Evolutionary conservation across 2,113 vertebrate genomes (phyloP).

Genomic region (Albula glossodonta): DNA sequence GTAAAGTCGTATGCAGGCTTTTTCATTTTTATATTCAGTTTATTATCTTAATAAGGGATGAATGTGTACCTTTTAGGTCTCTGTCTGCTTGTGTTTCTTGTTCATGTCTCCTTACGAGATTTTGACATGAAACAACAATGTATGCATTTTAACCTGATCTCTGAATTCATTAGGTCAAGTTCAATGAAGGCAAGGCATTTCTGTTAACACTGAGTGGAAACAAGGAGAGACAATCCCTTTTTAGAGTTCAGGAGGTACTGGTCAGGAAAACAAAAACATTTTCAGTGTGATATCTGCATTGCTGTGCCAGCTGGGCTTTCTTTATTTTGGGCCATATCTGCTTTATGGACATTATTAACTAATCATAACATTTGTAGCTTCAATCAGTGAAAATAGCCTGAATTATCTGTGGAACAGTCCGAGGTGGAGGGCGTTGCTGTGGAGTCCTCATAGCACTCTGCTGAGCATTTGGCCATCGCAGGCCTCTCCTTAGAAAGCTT

Average conservation of each 20-base stretch:
- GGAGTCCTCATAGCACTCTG: neutral
- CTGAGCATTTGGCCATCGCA: neutral
- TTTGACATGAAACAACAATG: too few relatives aligned
- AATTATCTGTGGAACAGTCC: neutral
- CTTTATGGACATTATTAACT: neutral
- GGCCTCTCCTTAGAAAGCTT: neutral
- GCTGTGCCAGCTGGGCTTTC: neutral
- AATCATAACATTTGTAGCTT: neutral
- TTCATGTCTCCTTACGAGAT: too few relatives aligned
- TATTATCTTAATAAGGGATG: too few relatives aligned
- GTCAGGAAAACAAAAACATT: neutral
- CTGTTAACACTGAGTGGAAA: too few relatives aligned
- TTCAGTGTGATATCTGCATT: neutral
- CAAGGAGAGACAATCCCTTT: neutral
- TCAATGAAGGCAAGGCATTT: too few relatives aligned
- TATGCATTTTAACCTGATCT: too few relatives aligned
- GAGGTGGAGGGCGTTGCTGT: neutral
- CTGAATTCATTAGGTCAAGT: too few relatives aligned
- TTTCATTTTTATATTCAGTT: too few relatives aligned
- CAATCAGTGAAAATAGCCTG: neutral
- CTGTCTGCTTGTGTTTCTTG: too few relatives aligned
- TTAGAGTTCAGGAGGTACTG: too few relatives aligned
- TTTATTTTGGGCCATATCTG: neutral
- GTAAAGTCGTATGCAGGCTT: too few relatives aligned
- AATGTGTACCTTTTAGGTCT: too few relatives aligned